These are phyloP conservation scores for Pantherophis vulpinus DNA, from an alignment of 2,797 vertebrate genomes.

Conservation along the genomic window DNA sequence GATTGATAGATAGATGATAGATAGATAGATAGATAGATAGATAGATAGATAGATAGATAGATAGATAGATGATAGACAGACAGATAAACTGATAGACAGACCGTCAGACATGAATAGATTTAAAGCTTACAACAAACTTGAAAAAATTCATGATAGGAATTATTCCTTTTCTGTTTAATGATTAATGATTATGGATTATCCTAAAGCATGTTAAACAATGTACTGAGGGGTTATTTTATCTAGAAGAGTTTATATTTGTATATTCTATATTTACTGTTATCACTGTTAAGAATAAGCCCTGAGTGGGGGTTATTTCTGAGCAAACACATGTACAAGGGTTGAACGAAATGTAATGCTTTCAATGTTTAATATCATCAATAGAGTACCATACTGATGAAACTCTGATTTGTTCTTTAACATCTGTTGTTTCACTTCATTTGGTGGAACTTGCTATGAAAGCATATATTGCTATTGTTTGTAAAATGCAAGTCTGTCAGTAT, in stretches of 20 bases:
- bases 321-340: background rate
- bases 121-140: background rate
- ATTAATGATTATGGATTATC: background rate
- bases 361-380: background rate
- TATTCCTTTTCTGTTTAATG: background rate
- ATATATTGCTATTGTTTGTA: background rate
- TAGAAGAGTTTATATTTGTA: background rate
- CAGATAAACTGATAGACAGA: background rate
- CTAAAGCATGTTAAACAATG: background rate
- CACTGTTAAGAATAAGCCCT: background rate
- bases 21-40: no score
- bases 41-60: background rate
- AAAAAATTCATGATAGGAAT: background rate
- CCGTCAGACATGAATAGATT: background rate
- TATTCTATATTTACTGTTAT: background rate
- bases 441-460: background rate
- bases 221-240: background rate
- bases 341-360: background rate
- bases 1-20: background rate
- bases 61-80: background rate
- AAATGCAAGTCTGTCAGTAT: background rate
- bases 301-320: background rate
- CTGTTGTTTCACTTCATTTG: background rate
- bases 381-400: background rate
- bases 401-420: background rate